Evolutionary conservation across 2,113 vertebrate species (phyloP).

Genomic region (Alectura lathami): DNA sequence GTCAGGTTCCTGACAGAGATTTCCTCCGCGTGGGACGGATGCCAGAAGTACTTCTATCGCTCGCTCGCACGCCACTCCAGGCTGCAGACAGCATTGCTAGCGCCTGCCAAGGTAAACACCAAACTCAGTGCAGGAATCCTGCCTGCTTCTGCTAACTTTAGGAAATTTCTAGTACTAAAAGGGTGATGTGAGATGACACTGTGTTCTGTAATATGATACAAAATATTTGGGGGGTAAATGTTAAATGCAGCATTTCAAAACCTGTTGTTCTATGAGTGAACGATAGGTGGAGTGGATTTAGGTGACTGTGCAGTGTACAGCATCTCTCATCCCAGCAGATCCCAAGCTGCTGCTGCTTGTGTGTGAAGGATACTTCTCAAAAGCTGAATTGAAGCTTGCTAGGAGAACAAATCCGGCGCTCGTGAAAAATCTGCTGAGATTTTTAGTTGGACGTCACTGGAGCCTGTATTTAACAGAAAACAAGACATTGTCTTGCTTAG

Average conservation of each 20-base stretch:
- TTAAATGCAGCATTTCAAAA: background rate
- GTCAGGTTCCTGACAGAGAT: slow-evolving; percentile 87
- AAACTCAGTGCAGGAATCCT: background rate
- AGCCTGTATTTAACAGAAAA: background rate
- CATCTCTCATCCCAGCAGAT: background rate
- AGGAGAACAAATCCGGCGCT: background rate
- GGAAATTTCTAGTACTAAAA: background rate
- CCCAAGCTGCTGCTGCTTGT: background rate
- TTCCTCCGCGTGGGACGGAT: slow-evolving; percentile 87
- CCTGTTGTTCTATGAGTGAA: background rate
- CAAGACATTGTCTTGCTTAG: background rate
- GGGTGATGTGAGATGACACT: background rate
- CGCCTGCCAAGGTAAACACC: slow-evolving; percentile 85
- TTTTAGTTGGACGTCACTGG: background rate
- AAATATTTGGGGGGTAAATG: background rate
- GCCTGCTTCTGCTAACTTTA: background rate
- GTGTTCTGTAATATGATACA: background rate
- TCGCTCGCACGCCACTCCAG: slow-evolving; percentile 86
- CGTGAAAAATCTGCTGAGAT: background rate
- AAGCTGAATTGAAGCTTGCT: background rate
- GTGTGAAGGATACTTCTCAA: background rate
- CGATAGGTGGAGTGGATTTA: background rate
- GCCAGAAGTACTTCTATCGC: slow-evolving; percentile 95
- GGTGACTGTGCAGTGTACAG: background rate
- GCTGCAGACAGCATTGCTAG: slow-evolving; percentile 80